Evolutionary conservation across 2,888 invertebrate genomes (phyloP).

Genomic region (Ectemnius cavifrons): DNA sequence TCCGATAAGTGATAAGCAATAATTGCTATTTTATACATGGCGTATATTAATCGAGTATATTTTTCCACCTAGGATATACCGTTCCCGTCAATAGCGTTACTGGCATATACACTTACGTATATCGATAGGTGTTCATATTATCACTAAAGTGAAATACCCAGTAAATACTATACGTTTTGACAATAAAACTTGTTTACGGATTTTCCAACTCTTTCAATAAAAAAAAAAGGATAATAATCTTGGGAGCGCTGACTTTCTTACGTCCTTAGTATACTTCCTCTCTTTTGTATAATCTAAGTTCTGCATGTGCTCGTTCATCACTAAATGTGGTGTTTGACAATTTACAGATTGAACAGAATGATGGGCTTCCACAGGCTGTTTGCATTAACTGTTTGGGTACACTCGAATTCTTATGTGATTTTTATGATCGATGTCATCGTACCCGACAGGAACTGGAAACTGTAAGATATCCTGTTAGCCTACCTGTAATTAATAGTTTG

Average conservation of each 20-base stretch:
- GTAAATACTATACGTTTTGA: conserved; percentile 41
- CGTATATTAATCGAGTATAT: conserved; percentile 47
- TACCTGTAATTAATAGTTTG: neutral
- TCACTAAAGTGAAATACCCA: conserved; percentile 35
- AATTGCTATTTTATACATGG: conserved; percentile 54
- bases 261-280: neutral
- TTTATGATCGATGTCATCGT: conserved; percentile 64
- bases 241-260: conserved; percentile 28
- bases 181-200: conserved; percentile 54
- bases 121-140: conserved; percentile 39
- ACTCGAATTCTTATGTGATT: conserved; percentile 69
- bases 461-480: conserved; percentile 35
- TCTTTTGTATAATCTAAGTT: neutral
- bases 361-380: conserved; percentile 64
- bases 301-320: neutral
- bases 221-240: conserved; percentile 58
- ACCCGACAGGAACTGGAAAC: conserved; percentile 52
- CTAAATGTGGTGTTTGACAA: neutral
- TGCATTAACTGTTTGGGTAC: conserved; percentile 68
- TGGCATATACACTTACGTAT: conserved; percentile 31
- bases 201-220: conserved; percentile 58
- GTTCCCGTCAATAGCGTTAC: conserved; percentile 33
- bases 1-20: conserved; percentile 50
- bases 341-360: conserved; percentile 66
- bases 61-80: conserved; percentile 46